Base-by-base conservation (phyloP, 2,888 invertebrate genomes). In the Mamestra brassicae region DNA sequence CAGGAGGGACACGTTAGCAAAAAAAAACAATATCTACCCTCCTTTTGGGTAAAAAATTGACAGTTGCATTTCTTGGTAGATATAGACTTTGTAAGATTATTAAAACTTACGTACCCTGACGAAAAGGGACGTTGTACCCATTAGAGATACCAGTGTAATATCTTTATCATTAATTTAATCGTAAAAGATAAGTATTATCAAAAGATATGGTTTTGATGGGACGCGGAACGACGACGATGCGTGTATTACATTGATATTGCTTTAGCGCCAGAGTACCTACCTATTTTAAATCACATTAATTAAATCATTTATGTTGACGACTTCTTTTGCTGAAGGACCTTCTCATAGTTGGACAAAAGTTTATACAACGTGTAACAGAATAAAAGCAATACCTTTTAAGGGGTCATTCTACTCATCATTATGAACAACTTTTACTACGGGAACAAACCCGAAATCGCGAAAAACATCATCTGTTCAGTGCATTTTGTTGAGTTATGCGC, bases 151-250 rank as follows among this genome's bases (percentile, higher is more conserved):
- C 50, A 6, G 8, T 62, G 47, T 78, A 7, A 57, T 17, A 11
- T 45, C 11, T 47, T 61, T 65, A 77, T 80, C 77, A 26, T 55
- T n/a, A 6, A 65, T 61, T 80, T 80, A 74, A 78, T 80, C 78
- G 61, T 65, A 74, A 74, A 36, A 38, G 81, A 78, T 80, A 65
- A 55, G 58, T 36, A 0, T 45, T 80, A 65, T 74, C 78, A 15
- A 52, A 7, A 36, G 34, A 65, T 55, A 60, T 52, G 62, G 10
- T 57, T 17, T 17, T 57, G 50, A 57, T 62, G 72, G 42, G 3
- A 36, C 47, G 13, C 36, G 26, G 11, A n/a, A 17, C 54, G 11
- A 55, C 7, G n/a, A 3, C 10, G 42, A 26, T 42, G 6, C 45
- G 45, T 65, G 13, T 36, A 8, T 26, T 4, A 45, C 11, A 1